Percentiles rank a stretch among this genome's conserved stretches.
Evolutionary conservation across 2,888 invertebrate genomes (phyloP).

Genomic region (Amiota mariae): DNA sequence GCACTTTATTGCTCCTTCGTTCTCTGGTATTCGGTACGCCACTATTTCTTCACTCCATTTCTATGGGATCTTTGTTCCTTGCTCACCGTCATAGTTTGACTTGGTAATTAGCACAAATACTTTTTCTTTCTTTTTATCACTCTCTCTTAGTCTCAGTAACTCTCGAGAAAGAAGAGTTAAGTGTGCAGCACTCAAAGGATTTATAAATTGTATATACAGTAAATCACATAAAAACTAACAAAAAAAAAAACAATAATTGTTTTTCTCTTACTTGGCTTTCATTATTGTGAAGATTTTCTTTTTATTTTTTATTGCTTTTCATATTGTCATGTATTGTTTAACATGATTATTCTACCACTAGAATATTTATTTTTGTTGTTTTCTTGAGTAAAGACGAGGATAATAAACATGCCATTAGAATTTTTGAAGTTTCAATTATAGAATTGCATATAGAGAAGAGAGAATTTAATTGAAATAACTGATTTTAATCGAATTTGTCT

Average conservation of each 20-base stretch:
- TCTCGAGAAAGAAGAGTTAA: constrained; percentile 57
- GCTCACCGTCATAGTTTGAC: constrained; percentile 59
- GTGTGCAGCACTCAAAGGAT: constrained; percentile 67
- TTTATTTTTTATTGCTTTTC: not conserved
- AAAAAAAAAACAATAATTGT: not conserved
- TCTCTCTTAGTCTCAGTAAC: too few relatives aligned
- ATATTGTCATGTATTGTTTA: too few relatives aligned
- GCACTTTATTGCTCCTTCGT: too few relatives aligned
- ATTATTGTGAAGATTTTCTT: not conserved
- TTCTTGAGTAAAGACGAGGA: not conserved
- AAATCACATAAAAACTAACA: not conserved
- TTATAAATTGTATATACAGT: constrained; percentile 42
- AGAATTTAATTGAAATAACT: not conserved
- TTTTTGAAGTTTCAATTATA: not conserved
- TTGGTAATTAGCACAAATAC: constrained; percentile 68
- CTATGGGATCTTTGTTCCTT: not conserved
- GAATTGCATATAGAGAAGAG: not conserved
- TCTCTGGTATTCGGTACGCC: too few relatives aligned
- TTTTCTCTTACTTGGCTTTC: not conserved
- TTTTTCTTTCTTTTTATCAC: constrained; percentile 49
- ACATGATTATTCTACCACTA: too few relatives aligned
- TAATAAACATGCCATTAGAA: not conserved
- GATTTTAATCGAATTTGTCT: constrained; percentile 9
- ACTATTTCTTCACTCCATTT: not conserved
- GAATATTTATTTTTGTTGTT: not conserved